Conservation (phyloP, 2,888 invertebrate species). For the Hirudinaria manillensis region DNA sequence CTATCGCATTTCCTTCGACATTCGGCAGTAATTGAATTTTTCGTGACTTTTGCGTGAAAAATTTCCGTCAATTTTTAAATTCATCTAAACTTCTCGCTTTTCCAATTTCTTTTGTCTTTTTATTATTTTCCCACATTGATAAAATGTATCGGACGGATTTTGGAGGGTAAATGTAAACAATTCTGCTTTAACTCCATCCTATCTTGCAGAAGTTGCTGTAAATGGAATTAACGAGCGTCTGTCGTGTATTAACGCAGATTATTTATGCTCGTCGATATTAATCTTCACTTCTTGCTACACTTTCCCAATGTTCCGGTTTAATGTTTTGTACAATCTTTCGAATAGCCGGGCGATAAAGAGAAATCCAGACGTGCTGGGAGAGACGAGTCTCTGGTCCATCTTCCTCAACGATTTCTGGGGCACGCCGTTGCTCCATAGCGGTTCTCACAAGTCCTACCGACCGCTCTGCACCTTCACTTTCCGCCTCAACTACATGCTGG, state of each 20-base stretch:
- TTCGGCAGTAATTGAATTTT: constrained; percentile 9
- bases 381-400: constrained; percentile 70
- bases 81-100: too few species aligned
- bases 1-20: constrained; percentile 16
- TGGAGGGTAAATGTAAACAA: neutral
- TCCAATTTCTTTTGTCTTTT: neutral
- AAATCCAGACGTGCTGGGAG: constrained; percentile 81
- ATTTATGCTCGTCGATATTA: neutral
- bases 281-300: too few species aligned
- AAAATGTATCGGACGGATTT: neutral
- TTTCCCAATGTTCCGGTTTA: too few species aligned
- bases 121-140: neutral
- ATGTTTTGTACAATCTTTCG: too few species aligned
- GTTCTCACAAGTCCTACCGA: constrained; percentile 93
- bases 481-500: constrained; percentile 73
- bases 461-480: constrained; percentile 84
- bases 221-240: constrained; percentile 12
- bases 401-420: constrained; percentile 96
- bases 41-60: constrained; percentile 4
- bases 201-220: neutral
- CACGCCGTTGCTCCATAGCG: constrained; percentile 81
- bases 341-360: constrained; percentile 84
- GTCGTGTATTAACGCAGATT: neutral
- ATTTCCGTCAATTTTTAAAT: neutral
- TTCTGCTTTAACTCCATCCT: neutral